Evolutionary conservation across 2,113 vertebrate species (phyloP), one percentile per base, ranked within the genome.

Genomic region (Scolopax mira): DNA sequence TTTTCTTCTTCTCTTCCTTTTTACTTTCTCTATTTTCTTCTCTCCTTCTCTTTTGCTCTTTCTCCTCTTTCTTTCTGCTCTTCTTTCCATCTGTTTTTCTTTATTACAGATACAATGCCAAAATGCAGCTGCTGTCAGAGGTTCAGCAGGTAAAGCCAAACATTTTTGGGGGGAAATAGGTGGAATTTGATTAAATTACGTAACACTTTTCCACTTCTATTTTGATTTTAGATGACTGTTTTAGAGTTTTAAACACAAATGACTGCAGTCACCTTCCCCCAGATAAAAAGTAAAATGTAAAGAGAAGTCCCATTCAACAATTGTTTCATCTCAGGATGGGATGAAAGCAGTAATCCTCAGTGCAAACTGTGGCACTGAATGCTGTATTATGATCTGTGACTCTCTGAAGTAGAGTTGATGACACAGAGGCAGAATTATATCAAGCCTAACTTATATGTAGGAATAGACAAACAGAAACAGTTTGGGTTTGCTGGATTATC

Each of bases 391-490:
- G 46, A 82, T 93, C 79, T 89, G 41, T 74, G 84, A 75, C 90
- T 79, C n/a, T 90, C 79, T 85, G 55, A 83, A 72, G 8, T 44
- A 66, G 35, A 74, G 33, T 6, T 67, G 55, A 60, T 55, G 61
- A 51, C 62, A 85, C 70, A 86, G 96, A 94, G 79, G 61, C 70
- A 86, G 35, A 80, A 87, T 95, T 97, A 94, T 96, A 90, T 86
- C 94, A 66, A 88, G 62, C 18, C 52, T 31, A 85, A 88, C 1
- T 61, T 65, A 79, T 70, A 65, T 11, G 18, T 72, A 79, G 87
- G 93, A 92, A 74, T 70, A 95, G 83, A 79, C 60, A 94, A 95
- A 85, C 46, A 94, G 84, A 89, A 96, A 72, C 78, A 71, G 51
- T 90, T 83, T 95, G 79, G 25, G 22, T 85, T 90, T 79, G 35